Evolutionary conservation across 1,140 invertebrate species (phyloP), one percentile per base, ranked within the genome.

Genomic region (Aphis gossypii): DNA sequence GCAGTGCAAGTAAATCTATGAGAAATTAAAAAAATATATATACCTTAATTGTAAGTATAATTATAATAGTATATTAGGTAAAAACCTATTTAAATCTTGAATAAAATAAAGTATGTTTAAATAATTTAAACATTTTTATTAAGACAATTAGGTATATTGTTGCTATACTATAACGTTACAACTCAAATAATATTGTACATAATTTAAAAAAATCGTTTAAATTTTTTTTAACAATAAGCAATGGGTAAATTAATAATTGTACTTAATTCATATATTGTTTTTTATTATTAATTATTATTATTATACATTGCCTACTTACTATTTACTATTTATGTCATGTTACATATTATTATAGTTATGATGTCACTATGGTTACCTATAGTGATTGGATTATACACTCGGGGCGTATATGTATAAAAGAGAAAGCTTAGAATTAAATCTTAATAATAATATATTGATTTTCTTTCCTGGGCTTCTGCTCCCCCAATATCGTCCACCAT

Each of bases 391-490:
- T 44, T 87, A 87, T 46, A 76, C 14, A 25, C 25, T 46, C 84
- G 11, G 25, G 25, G 84, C 14, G 41, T 46, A 30, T 46, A 46
- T 46, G 23, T n/a, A 20, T 48, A 46, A 87, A 87, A 87, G 41
- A 46, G 84, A 87, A 87, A 87, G 41, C 84, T 87, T 56, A 90
- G 88, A 56, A 56, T 90, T 41, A 90, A 90, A 90, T 90, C 88
- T 90, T 56, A 90, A 56, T 41, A 89, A 89, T 86, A 87, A 87
- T 87, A 87, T 90, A 90, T 90, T 56, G 88, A 90, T 90, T 90
- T 90, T n/a, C 54, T 90, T 90, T 90, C 1, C 88, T 56, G 25
- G 88, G 88, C 88, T 90, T 90, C 88, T 90, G n/a, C 35, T 56
- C n/a, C n/a, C 30, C 54, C 25, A n/a, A 20, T n/a, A 35, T 76